Evolutionary conservation across 37 sponge, comb jelly and placozoan genomes (phyloP), one percentile per base, ranked within the genome.

Genomic region (Oopsacas minuta): DNA sequence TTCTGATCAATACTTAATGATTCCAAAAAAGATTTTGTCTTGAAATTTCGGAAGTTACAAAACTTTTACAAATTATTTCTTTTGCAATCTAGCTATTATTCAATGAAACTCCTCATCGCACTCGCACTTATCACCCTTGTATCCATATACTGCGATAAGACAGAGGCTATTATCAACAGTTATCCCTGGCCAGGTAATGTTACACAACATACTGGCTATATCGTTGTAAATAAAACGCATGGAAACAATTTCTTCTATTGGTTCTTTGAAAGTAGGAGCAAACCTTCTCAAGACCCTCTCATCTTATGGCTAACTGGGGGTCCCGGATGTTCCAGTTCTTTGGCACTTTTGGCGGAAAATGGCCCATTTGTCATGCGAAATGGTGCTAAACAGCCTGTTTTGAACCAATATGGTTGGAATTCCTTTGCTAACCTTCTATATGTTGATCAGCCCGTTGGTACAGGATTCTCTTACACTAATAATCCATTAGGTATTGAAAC

Each of bases 271-370:
- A 89, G 90, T 83, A 82, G 90, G 22, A 39, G 25, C 23, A 82
- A 84, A 32, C 90, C 90, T 12, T 53, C 82, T 51, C 83, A 23
- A 0, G 90, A 89, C 36, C 90, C 90, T 22, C 87, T 89, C 17
- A 38, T 89, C 25, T 0, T 89, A 23, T 89, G 90, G 90, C 42
- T 89, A 22, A 89, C 90, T 23, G 90, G 90, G 0, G 90, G 90
- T 28, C 90, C 90, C 0, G 90, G 90, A 0, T 89, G 90, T 38
- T 86, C 90, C 7, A 89, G 90, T 53, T 61, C 52, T 20, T 49
- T 89, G 5, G 90, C 87, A 1, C 84, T 89, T 36, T 53, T 89
- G 39, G 23, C 42, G 10, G 90, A 89, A 81, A 89, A 89, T 83
- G 90, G 90, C 0, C 90, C 90, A n/a, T 89, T 89, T 36, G 36